Evolutionary conservation across 2,888 invertebrate species (phyloP).

Genomic region (Ochropleura plecta): DNA sequence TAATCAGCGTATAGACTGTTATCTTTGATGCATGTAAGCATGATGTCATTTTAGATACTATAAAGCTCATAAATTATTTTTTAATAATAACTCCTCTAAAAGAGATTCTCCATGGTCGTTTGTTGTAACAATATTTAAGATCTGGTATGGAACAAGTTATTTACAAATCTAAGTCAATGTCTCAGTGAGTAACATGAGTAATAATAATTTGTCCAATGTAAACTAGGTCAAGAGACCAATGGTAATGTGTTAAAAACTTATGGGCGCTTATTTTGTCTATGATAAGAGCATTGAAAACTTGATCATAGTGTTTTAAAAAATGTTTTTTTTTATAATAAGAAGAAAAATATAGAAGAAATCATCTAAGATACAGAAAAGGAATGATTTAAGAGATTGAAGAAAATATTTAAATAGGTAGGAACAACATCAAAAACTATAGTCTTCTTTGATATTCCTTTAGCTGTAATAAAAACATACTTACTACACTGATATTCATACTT

Average conservation of each 20-base stretch:
- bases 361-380: neutral
- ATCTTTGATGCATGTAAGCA: constrained; percentile 8
- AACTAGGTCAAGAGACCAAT: constrained; percentile 1
- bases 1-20: constrained; percentile 6
- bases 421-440: neutral
- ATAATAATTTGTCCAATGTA: neutral
- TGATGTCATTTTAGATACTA: constrained; percentile 27
- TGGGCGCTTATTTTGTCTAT: neutral
- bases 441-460: neutral
- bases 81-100: neutral
- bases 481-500: neutral
- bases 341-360: neutral
- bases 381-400: neutral
- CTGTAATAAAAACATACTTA: neutral
- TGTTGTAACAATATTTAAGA: neutral
- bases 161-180: neutral
- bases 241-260: neutral
- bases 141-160: neutral
- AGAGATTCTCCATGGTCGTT: neutral
- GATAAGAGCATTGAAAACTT: neutral
- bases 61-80: neutral
- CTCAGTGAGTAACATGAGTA: neutral
- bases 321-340: neutral
- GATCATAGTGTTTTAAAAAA: neutral
- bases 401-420: neutral